Conservation (phyloP, 2,888 invertebrate genomes). For the Ischnus inquisitorius region DNA sequence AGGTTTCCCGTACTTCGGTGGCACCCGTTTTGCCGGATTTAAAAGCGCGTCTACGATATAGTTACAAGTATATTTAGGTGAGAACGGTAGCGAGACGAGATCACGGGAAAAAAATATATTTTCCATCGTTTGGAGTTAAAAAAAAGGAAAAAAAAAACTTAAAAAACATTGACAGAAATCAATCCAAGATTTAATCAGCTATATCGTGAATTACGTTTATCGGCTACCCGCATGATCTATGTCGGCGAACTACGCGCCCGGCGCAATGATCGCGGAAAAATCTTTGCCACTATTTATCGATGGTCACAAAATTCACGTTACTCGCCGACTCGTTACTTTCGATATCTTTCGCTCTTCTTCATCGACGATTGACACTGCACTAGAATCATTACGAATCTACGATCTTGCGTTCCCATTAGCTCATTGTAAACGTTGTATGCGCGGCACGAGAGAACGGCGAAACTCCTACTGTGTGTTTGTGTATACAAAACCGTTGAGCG, state of each 20-base stretch:
- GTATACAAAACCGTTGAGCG: neutral
- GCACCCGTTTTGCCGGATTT: slow-evolving; percentile 52
- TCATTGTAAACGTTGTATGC: neutral
- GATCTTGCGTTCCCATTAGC: neutral
- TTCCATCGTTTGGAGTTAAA: neutral
- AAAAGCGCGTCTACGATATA: slow-evolving; percentile 14
- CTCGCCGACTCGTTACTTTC: slow-evolving; percentile 11
- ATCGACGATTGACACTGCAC: slow-evolving; percentile 47
- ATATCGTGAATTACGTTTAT: neutral
- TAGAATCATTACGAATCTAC: slow-evolving; percentile 30
- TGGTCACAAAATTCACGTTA: slow-evolving; percentile 37
- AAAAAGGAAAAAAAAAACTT: neutral
- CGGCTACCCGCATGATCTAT: slow-evolving; percentile 34
- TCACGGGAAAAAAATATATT: slow-evolving; percentile 2
- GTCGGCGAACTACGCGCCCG: slow-evolving; percentile 34
- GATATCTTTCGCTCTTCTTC: slow-evolving; percentile 12
- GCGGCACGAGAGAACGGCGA: neutral
- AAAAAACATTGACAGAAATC: slow-evolving; percentile 5
- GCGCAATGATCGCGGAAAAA: slow-evolving; percentile 20
- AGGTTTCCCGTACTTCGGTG: slow-evolving; percentile 39
- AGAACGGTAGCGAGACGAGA: neutral
- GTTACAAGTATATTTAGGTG: neutral
- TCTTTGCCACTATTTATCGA: slow-evolving; percentile 59
- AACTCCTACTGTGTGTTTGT: neutral
- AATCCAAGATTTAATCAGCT: neutral